Evolutionary conservation across 2,113 vertebrate species (phyloP), one percentile per base, ranked within the genome.

Genomic region (Pituophis catenifer): DNA sequence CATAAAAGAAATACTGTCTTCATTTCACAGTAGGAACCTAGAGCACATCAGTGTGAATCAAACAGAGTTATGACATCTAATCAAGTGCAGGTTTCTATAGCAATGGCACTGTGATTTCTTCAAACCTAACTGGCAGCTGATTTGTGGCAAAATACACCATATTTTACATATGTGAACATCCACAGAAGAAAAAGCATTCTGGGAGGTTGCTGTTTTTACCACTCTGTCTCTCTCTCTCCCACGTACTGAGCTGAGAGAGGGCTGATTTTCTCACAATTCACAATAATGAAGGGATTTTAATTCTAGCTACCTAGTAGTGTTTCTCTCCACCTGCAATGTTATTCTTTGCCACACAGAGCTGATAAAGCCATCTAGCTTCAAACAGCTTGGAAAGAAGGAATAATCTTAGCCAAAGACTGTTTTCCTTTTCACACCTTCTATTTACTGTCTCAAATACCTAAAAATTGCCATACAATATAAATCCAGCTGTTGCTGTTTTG

Each of bases 11-110:
- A 55, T 57, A 52, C 33, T 53, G 50, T 38, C 88, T 92, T 86
- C 65, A 50, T 54, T 91, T 65, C 86, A 44, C 65, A 91, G 89
- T 3, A 1, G 91, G 52, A 38, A 65, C 88, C 86, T 53, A 21
- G 24, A 93, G 0, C 0, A 70, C 88, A 57, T 33, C 8, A 54
- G 53, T 87, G 86, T 90, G 88, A 90, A 89, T 89, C 81, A 91
- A 90, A 55, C 58, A 65, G 55, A 86, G 88, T 55, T 92, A 92
- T 92, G 91, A 94, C 75, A 90, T 44, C 88, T 58, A 86, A 92
- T 62, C 91, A 89, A 55, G 91, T 29, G 50, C 59, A 86, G 55
- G 91, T 94, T 94, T 94, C 93, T 92, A 91, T 94, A 94, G 93
- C 33, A 26, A 91, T 21, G 53, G 23, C 50, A 75, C 86, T 62